phyloP scores from a whole-genome alignment of 2,888 invertebrate genomes.

The Trissolcus japonicus region DNA sequence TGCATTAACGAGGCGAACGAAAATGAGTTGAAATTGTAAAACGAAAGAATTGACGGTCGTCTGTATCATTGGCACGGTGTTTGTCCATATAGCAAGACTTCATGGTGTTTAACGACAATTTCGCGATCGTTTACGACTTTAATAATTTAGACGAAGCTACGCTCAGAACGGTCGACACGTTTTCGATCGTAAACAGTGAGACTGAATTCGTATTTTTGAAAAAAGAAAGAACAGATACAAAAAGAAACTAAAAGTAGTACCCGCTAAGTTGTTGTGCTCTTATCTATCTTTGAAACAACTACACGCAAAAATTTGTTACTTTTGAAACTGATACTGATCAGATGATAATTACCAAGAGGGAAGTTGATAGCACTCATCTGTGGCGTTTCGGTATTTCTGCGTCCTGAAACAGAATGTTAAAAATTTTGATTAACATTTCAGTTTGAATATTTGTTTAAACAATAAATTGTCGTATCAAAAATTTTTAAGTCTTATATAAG shows the following conservation, averaged over 20 bases:
- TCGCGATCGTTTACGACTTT: conserved; percentile 75
- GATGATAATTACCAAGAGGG: conserved; percentile 66
- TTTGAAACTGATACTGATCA: not conserved
- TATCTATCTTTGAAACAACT: too few species aligned
- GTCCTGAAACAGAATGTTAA: conserved; percentile 64
- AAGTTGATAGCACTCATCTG: conserved; percentile 71
- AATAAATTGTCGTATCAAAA: too few species aligned
- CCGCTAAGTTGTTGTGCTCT: not conserved
- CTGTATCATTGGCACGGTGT: conserved; percentile 39
- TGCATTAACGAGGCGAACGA: conserved; percentile 9
- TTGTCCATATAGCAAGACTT: conserved; percentile 63
- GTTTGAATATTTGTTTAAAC: too few species aligned
- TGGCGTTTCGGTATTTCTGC: conserved; percentile 66
- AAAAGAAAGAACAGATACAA: conserved; percentile 61
- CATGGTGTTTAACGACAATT: conserved; percentile 74
- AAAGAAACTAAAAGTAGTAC: not conserved
- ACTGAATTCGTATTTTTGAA: conserved; percentile 75
- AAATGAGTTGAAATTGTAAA: conserved; percentile 19
- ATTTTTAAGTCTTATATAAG: too few species aligned
- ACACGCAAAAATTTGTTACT: too few species aligned
- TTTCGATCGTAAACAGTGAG: conserved; percentile 74
- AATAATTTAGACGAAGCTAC: conserved; percentile 75
- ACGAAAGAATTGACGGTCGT: conserved; percentile 39
- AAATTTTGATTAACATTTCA: too few species aligned
- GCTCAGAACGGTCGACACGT: conserved; percentile 74